Evolutionary conservation across 2,113 vertebrate genomes (phyloP).

Genomic region (Synchiropus splendidus): DNA sequence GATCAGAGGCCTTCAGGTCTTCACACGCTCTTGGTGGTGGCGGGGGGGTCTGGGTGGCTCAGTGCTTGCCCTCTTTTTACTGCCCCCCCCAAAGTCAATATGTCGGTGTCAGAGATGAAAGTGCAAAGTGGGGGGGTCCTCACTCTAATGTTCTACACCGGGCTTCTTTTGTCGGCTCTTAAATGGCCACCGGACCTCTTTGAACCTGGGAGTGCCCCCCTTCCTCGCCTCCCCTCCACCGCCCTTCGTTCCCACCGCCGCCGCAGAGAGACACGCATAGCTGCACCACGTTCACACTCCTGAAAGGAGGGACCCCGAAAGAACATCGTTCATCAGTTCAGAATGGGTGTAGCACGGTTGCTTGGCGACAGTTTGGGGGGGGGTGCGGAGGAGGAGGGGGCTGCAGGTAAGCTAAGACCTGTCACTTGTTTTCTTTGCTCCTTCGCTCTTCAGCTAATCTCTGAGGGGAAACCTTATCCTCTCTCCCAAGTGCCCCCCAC

Average conservation of each 20-base stretch:
- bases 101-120: conserved; percentile 75
- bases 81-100: conserved; percentile 61
- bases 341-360: conserved; percentile 1
- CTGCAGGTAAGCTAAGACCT: conserved; percentile 56
- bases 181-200: conserved; percentile 67
- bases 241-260: conserved; percentile 54
- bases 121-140: conserved; percentile 65
- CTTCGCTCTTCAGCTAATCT: conserved; percentile 57
- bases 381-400: not conserved
- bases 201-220: conserved; percentile 62
- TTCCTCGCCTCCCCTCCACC: conserved; percentile 41
- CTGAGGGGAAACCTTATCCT: conserved; percentile 59
- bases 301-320: conserved; percentile 20
- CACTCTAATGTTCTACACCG: conserved; percentile 72
- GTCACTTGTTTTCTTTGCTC: conserved; percentile 55
- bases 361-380: conserved; percentile 4
- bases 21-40: conserved; percentile 37
- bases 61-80: conserved; percentile 29
- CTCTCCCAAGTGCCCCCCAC: not conserved
- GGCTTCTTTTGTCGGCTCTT: conserved; percentile 69
- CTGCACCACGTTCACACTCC: conserved; percentile 38
- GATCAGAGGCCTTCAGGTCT: conserved; percentile 51
- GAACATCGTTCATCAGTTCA: conserved; percentile 17
- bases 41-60: conserved; percentile 49
- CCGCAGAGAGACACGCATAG: conserved; percentile 39